These are phyloP conservation scores for Syrmaticus mikado DNA, from an alignment of 2,113 vertebrate species.

Conservation along the genomic window DNA sequence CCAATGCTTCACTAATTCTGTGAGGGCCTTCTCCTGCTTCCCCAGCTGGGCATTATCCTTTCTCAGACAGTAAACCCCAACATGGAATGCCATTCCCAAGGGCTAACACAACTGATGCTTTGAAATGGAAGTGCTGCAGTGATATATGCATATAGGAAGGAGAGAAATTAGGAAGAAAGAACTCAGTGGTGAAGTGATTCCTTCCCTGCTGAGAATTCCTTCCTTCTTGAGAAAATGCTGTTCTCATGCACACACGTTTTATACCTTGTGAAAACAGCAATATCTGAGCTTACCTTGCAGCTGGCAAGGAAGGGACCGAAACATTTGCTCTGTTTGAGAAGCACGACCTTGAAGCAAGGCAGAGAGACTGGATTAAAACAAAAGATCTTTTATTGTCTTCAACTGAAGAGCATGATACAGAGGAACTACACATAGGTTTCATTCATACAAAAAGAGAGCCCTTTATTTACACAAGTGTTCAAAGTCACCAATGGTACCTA, in stretches of 20 bases:
- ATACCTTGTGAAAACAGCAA: neutral
- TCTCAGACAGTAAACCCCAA: neutral
- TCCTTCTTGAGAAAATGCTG: neutral
- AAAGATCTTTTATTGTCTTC: conserved; percentile 63
- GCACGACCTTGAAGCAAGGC: conserved; percentile 27
- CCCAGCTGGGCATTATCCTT: neutral
- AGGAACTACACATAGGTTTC: conserved; percentile 50
- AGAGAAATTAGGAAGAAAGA: rapidly evolving
- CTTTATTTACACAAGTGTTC: conserved; percentile 63
- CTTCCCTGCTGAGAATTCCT: neutral
- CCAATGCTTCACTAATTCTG: neutral
- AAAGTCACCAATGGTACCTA: neutral
- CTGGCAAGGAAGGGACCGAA: neutral
- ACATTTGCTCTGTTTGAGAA: neutral
- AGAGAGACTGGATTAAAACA: conserved; percentile 55
- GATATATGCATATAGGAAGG: neutral
- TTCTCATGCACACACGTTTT: neutral
- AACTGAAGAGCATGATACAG: conserved; percentile 56
- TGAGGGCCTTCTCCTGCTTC: neutral
- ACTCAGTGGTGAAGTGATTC: no score
- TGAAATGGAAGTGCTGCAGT: neutral
- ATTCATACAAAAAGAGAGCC: conserved; percentile 1
- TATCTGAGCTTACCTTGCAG: neutral
- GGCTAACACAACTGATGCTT: neutral
- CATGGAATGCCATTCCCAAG: neutral